Percentiles rank a stretch among this genome's conserved stretches.
phyloP scores from a whole-genome alignment of 2,888 invertebrate species.

The Pristionchus japonicus region DNA sequence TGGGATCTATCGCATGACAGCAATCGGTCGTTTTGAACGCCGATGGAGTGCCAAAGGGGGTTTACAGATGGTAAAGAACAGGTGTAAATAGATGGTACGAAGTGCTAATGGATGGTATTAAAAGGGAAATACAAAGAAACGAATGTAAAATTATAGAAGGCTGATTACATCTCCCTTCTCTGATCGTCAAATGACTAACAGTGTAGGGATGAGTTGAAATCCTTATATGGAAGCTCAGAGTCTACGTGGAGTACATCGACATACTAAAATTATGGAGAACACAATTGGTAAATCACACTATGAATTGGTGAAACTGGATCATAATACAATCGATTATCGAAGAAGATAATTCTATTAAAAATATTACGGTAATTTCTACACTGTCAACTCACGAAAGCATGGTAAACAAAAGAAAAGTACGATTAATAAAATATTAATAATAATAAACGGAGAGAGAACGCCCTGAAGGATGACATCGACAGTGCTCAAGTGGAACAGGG shows the following conservation, averaged over 20 bases:
- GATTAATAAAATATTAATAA: background rate
- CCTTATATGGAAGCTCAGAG: background rate
- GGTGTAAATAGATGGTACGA: too few species aligned
- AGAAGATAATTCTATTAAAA: too few species aligned
- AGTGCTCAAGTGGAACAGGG: conserved; percentile 18
- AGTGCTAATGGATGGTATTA: background rate
- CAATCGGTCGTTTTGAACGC: background rate
- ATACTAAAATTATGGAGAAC: too few species aligned
- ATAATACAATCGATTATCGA: too few species aligned
- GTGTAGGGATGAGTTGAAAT: background rate
- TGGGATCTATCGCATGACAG: background rate
- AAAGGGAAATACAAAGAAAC: background rate
- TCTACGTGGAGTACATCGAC: background rate
- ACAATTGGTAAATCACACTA: too few species aligned
- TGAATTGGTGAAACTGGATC: too few species aligned
- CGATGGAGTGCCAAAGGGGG: background rate
- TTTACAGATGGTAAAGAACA: too few species aligned
- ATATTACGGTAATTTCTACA: too few species aligned
- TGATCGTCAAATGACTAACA: background rate
- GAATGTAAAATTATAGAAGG: background rate
- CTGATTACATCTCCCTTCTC: background rate
- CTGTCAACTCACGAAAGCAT: background rate
- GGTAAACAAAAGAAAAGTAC: background rate
- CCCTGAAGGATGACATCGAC: conserved; percentile 4
- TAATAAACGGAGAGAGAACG: background rate